A percentile compares a stretch with the other conserved stretches of the same genome.
These are phyloP conservation scores for Horisme vitalbata DNA, from an alignment of 2,888 invertebrate genomes.

Conservation along the genomic window DNA sequence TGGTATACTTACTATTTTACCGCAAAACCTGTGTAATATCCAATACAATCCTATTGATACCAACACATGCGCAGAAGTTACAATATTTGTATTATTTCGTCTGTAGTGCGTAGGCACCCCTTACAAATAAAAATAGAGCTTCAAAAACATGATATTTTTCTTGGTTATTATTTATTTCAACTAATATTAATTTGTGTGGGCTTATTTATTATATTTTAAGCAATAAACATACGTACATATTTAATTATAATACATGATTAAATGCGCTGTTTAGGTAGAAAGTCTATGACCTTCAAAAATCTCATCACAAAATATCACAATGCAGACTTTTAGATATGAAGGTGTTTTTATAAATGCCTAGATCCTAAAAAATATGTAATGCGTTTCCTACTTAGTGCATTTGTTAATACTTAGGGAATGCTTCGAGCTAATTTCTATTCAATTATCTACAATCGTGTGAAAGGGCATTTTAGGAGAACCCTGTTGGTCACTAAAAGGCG, in stretches of 20 bases:
- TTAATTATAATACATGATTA: neutral
- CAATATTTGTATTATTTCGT: neutral
- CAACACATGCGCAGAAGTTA: constrained; percentile 38
- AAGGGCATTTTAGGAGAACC: too few relatives aligned
- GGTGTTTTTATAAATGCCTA: constrained; percentile 1
- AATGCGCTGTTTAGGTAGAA: constrained; percentile 12
- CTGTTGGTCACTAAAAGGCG: neutral
- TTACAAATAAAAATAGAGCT: constrained; percentile 15
- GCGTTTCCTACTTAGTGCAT: constrained; percentile 14
- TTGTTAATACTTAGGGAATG: constrained; percentile 8
- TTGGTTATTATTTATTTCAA: constrained; percentile 9
- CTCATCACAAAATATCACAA: constrained; percentile 20
- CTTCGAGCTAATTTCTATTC: constrained; percentile 19
- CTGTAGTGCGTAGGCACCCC: constrained; percentile 10
- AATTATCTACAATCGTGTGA: too few relatives aligned
- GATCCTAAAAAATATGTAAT: constrained; percentile 5
- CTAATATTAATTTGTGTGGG: neutral
- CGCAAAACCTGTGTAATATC: constrained; percentile 26
- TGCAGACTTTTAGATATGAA: constrained; percentile 14
- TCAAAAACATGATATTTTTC: neutral
- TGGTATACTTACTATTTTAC: constrained; percentile 30
- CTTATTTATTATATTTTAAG: constrained; percentile 9
- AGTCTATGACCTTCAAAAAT: constrained; percentile 15
- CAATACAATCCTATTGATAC: constrained; percentile 47
- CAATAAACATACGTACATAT: neutral